Base-by-base conservation (phyloP, 1,140 invertebrate species). In the Drosophila guanche region DNA sequence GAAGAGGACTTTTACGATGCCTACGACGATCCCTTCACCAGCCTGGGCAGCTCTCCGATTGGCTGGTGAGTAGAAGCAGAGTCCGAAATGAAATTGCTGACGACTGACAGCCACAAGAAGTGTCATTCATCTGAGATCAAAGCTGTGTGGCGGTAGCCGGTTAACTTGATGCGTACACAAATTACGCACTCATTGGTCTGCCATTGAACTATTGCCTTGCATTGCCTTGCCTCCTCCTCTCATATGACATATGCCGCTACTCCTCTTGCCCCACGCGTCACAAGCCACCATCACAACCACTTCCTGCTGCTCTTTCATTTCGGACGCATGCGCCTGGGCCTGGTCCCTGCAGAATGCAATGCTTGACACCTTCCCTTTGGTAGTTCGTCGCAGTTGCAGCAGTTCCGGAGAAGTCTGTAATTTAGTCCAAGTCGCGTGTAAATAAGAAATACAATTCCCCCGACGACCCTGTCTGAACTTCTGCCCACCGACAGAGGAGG, bases 1-100 rank as follows among this genome's bases (percentile, higher is more conserved):
- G 98, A 99, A 88, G 98, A 99, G 71, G 97, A 99, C 91, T 99
- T 97, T 92, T 99, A 95, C 91, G 98, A 99, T 93, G 98, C 98
- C 6, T 95, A 97, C 72, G 97, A 98, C 77, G 94, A 94, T 72
- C 95, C 95, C 8, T 94, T 94, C 68, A 92, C 91, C 25, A 93
- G 91, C 74, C 66, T 91, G 73, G 56, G 91, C 69, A 86, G 92
- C 76, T 83, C 93, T 62, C 78, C 93, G 45, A 92, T 93, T 51
- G 92, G 91, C 91, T 90, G 90, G 90, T 91, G 71, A 91, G 90
- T 91, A 47, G 48, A 37, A 27, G 0, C 5, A 37, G 3, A 37
- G 10, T 37, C 33, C 3, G 8, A 8, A 3, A 33, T 33, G 0
- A 33, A 33, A 33, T 4, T 12, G 33, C 33, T 37, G 33, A 37